Percentiles rank a stretch among this genome's conserved stretches.
Conservation (phyloP, 2,797 vertebrate species). For the Poecile montanus region DNA sequence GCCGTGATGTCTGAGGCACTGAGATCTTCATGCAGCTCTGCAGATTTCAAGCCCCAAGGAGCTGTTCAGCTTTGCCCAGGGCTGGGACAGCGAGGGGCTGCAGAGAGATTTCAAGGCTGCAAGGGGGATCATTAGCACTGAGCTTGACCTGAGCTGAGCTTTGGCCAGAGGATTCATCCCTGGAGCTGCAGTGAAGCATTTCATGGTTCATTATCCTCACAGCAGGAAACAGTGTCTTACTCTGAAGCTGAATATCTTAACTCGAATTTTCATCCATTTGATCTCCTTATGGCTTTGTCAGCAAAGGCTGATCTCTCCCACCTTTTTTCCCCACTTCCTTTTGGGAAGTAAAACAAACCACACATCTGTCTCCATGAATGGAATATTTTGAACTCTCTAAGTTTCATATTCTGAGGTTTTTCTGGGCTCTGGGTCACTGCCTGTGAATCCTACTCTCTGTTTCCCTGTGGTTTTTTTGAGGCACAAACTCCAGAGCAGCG, state of each 20-base stretch:
- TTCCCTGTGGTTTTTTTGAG: neutral
- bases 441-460: neutral
- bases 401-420: neutral
- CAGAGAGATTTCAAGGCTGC: neutral
- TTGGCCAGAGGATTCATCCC: conserved; percentile 32
- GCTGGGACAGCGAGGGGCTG: neutral
- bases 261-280: neutral
- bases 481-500: neutral
- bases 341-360: neutral
- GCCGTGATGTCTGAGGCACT: neutral
- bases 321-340: neutral
- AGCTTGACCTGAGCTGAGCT: conserved; percentile 48
- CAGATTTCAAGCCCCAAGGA: neutral
- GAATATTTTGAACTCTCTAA: neutral
- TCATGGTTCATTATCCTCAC: conserved; percentile 50
- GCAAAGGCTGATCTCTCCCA: neutral
- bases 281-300: conserved; percentile 1
- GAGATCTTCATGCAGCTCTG: neutral
- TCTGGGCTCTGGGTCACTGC: neutral
- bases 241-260: neutral
- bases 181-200: conserved; percentile 18
- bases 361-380: neutral
- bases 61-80: neutral
- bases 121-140: conserved; percentile 15
- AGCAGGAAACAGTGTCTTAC: conserved; percentile 6